Conservation (phyloP, 2,113 vertebrate species). For the Brachyistius frenatus region DNA sequence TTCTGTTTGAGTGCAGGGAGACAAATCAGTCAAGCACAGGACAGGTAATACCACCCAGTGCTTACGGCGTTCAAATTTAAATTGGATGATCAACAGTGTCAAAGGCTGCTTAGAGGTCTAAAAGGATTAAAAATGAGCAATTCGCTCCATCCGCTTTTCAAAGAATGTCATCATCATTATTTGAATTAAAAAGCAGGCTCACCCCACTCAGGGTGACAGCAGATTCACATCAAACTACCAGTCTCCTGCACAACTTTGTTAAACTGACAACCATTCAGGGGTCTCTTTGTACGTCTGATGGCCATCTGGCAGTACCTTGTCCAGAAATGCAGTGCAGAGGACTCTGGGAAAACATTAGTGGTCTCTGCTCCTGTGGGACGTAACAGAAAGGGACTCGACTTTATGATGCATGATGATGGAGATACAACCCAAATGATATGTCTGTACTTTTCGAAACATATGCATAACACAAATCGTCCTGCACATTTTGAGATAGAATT, state of each 20-base stretch:
- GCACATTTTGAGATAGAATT: background rate
- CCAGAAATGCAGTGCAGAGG: constrained; percentile 17
- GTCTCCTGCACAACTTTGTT: constrained; percentile 46
- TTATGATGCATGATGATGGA: constrained; percentile 17
- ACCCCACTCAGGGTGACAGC: constrained; percentile 42
- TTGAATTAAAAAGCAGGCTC: constrained; percentile 63
- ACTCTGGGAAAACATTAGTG: constrained; percentile 20
- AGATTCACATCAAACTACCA: constrained; percentile 30
- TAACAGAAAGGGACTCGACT: background rate
- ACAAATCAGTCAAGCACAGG: constrained; percentile 43
- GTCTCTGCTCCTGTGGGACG: constrained; percentile 4
- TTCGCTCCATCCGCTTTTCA: constrained; percentile 66
- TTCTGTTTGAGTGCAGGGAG: constrained; percentile 21
- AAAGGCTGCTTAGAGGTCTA: constrained; percentile 59
- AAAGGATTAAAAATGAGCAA: constrained; percentile 72
- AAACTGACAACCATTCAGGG: constrained; percentile 55
- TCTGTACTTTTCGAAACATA: background rate
- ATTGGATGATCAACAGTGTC: constrained; percentile 67
- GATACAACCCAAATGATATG: constrained; percentile 19
- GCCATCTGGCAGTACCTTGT: constrained; percentile 24
- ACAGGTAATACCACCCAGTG: constrained; percentile 59
- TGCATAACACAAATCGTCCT: background rate
- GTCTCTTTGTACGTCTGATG: constrained; percentile 22
- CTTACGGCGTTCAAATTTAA: constrained; percentile 61
- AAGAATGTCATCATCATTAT: constrained; percentile 68